These are phyloP conservation scores for Dendrocincla fuliginosa DNA, from an alignment of 2,797 vertebrate species.

Conservation along the genomic window DNA sequence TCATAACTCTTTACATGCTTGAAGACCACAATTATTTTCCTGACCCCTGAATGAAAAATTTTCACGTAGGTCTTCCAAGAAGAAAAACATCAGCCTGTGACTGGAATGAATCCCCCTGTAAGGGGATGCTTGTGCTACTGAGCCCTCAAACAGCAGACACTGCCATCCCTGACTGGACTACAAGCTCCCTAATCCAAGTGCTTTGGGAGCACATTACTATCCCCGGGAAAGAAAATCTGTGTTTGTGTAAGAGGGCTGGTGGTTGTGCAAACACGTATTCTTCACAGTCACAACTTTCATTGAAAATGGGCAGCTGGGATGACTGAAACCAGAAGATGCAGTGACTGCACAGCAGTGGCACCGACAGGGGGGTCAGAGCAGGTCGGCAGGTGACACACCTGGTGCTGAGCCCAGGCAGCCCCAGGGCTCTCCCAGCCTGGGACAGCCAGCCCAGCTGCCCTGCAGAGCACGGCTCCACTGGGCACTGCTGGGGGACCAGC, in stretches of 20 bases:
- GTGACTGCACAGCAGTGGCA: rapidly evolving
- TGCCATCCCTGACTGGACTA: background rate
- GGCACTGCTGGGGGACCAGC: background rate
- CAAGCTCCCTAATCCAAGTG: background rate
- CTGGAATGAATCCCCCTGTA: background rate
- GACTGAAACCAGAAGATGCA: background rate
- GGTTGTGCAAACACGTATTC: background rate
- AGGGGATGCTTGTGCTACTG: background rate
- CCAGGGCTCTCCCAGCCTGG: no score
- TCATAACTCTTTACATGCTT: background rate
- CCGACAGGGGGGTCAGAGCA: background rate
- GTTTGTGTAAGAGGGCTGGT: background rate
- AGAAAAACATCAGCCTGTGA: background rate
- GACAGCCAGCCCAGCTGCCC: background rate
- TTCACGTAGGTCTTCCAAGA: background rate
- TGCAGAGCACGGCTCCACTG: background rate
- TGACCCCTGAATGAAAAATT: background rate
- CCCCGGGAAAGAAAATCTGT: background rate
- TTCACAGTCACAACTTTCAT: background rate
- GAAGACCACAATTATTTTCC: background rate
- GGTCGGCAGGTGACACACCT: background rate
- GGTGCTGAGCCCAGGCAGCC: rapidly evolving
- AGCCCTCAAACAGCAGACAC: background rate
- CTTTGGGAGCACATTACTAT: background rate
- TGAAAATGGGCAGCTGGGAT: background rate